A percentile compares a stretch with the other conserved stretches of the same genome.
Conservation (phyloP, 1,140 invertebrate genomes). For the Gonioctena quinquepunctata region DNA sequence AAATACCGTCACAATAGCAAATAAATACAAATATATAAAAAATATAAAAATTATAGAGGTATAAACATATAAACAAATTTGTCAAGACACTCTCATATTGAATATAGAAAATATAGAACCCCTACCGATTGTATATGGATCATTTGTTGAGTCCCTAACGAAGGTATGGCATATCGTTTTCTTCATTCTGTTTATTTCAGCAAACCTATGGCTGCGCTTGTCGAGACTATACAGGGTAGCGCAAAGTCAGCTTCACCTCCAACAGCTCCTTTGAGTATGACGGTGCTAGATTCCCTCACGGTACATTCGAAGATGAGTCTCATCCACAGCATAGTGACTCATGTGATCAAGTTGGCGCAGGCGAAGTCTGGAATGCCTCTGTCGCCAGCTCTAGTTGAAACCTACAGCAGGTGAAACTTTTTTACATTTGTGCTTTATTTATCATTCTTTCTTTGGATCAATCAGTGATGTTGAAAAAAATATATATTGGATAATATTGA, state of each 20-base stretch:
- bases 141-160: too few species aligned
- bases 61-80: too few species aligned
- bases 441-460: too few species aligned
- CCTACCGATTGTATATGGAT: too few species aligned
- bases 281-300: constrained; percentile 87
- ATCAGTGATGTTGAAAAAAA: too few species aligned
- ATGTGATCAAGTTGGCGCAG: constrained; percentile 86
- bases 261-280: constrained; percentile 87
- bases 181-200: constrained; percentile 24
- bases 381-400: constrained; percentile 91
- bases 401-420: constrained; percentile 79
- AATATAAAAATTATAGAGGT: too few species aligned
- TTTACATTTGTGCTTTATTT: too few species aligned
- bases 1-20: too few species aligned
- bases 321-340: constrained; percentile 91
- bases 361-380: constrained; percentile 80
- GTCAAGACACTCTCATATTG: too few species aligned
- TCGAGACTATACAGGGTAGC: constrained; percentile 85
- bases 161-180: neutral
- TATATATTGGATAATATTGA: too few species aligned
- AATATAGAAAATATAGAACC: too few species aligned
- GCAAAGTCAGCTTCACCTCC: constrained; percentile 67
- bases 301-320: constrained; percentile 97
- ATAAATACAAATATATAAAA: too few species aligned
- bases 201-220: constrained; percentile 61